Evolutionary conservation across 2,888 invertebrate genomes (phyloP).

Genomic region (Beris chalybata): DNA sequence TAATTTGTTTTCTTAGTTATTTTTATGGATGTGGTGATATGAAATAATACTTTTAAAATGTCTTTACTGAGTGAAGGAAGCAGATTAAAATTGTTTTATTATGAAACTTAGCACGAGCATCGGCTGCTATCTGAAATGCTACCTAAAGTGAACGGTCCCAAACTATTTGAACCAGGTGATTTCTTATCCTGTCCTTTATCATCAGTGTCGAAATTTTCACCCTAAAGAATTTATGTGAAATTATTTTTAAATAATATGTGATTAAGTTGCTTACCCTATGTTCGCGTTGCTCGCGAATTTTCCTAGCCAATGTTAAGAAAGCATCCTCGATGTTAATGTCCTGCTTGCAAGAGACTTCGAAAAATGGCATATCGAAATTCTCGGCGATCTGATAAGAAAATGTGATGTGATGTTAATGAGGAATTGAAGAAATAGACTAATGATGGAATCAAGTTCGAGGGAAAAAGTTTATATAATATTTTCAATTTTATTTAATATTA

Average conservation of each 20-base stretch:
- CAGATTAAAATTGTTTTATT: slow-evolving; percentile 8
- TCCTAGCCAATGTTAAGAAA: slow-evolving; percentile 77
- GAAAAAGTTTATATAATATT: too few species aligned
- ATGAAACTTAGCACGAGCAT: slow-evolving; percentile 53
- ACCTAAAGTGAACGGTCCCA: slow-evolving; percentile 55
- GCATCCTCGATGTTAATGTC: slow-evolving; percentile 84
- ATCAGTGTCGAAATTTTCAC: slow-evolving; percentile 57
- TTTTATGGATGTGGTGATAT: slow-evolving; percentile 1
- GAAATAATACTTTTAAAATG: not conserved
- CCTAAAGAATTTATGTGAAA: slow-evolving; percentile 42
- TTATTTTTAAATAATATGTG: not conserved
- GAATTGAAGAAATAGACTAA: too few species aligned
- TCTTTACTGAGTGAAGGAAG: not conserved
- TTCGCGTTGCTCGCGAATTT: slow-evolving; percentile 79
- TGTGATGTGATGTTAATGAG: too few species aligned
- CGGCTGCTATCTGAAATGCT: slow-evolving; percentile 54
- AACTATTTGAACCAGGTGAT: slow-evolving; percentile 51
- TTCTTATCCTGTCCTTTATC: slow-evolving; percentile 55
- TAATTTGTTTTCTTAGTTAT: not conserved
- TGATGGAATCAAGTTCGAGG: too few species aligned
- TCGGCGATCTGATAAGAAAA: slow-evolving; percentile 69
- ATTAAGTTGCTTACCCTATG: slow-evolving; percentile 62
- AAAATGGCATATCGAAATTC: slow-evolving; percentile 85
- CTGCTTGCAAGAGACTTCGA: slow-evolving; percentile 85
- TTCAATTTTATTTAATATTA: too few species aligned